phyloP scores from a whole-genome alignment of 2,113 vertebrate genomes.

The Cairina moschata region DNA sequence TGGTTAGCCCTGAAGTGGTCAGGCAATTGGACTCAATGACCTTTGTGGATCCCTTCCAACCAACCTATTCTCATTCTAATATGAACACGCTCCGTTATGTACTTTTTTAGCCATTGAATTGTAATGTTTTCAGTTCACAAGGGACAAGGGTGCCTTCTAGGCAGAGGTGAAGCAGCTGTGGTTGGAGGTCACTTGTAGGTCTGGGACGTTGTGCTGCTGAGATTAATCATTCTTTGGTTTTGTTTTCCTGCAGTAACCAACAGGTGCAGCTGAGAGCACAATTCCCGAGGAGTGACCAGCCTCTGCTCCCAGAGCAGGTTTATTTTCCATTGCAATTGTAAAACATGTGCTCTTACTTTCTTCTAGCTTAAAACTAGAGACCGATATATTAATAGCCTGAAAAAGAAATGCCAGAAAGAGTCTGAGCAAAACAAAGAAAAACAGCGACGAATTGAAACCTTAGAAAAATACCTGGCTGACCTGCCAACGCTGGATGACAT shows the following conservation, averaged over 20 bases:
- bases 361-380: conserved; percentile 94
- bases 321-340: background rate
- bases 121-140: background rate
- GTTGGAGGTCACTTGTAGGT: background rate
- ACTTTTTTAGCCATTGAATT: background rate
- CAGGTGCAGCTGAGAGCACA: background rate
- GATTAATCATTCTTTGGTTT: background rate
- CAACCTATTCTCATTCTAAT: background rate
- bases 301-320: background rate
- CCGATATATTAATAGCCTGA: conserved; percentile 93
- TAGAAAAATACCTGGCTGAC: conserved; percentile 95
- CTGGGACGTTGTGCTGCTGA: background rate
- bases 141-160: background rate
- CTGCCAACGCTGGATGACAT: conserved; percentile 91
- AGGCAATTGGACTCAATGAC: background rate
- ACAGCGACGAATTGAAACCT: conserved; percentile 92
- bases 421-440: conserved; percentile 92
- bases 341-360: conserved; percentile 28
- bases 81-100: background rate
- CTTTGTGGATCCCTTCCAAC: background rate
- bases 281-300: background rate
- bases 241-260: background rate
- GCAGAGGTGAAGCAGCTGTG: background rate
- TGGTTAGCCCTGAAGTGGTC: background rate
- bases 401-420: conserved; percentile 94